Evolutionary conservation across 2,113 vertebrate genomes (phyloP).

Genomic region (Tachycineta bicolor): DNA sequence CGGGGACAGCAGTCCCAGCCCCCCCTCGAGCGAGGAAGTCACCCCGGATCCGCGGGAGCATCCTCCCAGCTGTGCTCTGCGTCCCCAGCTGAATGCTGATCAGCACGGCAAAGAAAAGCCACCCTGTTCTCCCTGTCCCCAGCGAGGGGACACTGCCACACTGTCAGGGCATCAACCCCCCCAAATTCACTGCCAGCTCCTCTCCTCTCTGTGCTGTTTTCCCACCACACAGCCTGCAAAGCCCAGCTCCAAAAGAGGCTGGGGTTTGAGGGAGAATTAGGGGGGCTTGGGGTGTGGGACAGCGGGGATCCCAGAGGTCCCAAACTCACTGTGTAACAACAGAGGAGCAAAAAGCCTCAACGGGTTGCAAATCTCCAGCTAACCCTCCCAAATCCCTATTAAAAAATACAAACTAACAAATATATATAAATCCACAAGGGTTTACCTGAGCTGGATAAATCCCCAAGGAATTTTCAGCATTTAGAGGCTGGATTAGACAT

Average conservation of each 20-base stretch:
- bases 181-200: neutral
- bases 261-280: neutral
- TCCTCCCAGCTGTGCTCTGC: slow-evolving; percentile 24
- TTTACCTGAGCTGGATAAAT: slow-evolving; percentile 23
- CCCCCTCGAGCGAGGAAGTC: neutral
- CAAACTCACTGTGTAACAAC: neutral
- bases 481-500: neutral
- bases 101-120: neutral
- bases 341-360: neutral
- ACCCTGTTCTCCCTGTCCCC: neutral
- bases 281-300: neutral
- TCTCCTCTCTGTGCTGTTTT: neutral
- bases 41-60: neutral
- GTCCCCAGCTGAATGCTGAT: slow-evolving; percentile 12
- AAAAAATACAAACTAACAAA: accelerated
- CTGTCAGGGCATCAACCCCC: neutral
- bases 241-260: neutral
- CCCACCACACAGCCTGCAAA: neutral
- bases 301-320: accelerated
- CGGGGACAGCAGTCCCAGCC: neutral
- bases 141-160: neutral
- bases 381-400: neutral
- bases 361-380: neutral
- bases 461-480: neutral
- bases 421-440: neutral